Base-by-base conservation (phyloP, 1,140 invertebrate genomes). In the Lithobius niger region DNA sequence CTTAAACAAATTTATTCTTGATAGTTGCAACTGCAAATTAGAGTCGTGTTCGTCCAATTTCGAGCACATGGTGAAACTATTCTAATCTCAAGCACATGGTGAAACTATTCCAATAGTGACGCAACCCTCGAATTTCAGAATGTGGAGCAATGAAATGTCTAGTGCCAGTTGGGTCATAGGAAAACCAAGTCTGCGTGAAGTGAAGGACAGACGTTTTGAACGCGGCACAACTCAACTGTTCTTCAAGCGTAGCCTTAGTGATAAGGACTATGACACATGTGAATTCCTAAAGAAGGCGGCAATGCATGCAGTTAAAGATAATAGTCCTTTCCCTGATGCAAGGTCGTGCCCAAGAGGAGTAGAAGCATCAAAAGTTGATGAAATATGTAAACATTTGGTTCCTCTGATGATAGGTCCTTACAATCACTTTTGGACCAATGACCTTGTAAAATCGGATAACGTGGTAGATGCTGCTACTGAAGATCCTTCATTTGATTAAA, bases 31-130 rank as follows among this genome's bases (percentile, higher is more conserved):
- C 31, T 36, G 31, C n/a, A 36, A 36, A 36, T 36, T 36, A n/a
- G 31, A 36, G n/a, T 36, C n/a, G 6, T 36, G 31, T 36, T 36
- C 31, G 6, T 10, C n/a, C n/a, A 36, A 36, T 36, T 36, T 36
- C n/a, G 31, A 54, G 58, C 58, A 45, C 65, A 69, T 59, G 67
- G 64, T 60, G 57, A 36, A 36, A n/a, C 6, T 10, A 10, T 6
- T 36, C 6, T 36, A n/a, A 36, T 36, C 31, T 36, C 31, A 36
- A 36, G 31, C 6, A 10, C 31, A 36, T n/a, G n/a, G 6, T 36
- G n/a, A 36, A 36, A 36, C 31, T 36, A n/a, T 36, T 36, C 31
- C 31, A 6, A 36, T 36, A 10, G 31, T 6, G 31, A 36, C n/a
- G 31, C 31, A 36, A 36, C 6, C 31, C 6, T 10, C 31, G n/a